Evolutionary conservation across 35 echinoderm and acorn worm species (phyloP), one percentile per base, ranked within the genome.

Genomic region (Apostichopus japonicus): DNA sequence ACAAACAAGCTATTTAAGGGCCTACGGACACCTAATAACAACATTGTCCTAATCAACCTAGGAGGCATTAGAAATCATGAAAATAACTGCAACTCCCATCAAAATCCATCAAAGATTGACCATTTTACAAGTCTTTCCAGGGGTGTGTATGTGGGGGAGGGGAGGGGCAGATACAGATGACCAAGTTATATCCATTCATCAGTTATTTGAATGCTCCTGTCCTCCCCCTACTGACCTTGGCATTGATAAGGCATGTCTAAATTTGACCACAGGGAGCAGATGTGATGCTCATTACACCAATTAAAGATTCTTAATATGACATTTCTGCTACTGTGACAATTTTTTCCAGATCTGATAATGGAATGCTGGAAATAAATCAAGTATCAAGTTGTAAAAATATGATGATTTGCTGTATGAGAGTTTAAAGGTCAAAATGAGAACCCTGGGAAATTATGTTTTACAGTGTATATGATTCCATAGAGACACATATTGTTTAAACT

Each of bases 281-380:
- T 67, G 9, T 67, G 63, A 15, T 67, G 63, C 6, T 67, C 63
- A 10, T 67, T 67, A 67, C 11, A 19, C 63, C 63, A 67, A 67
- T 67, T 67, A 67, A 67, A 67, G 63, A 67, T 19, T 67, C 63
- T 67, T 67, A 67, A 67, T 67, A 67, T 67, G 63, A 67, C 63
- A 67, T 67, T 67, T 67, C 63, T 67, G 11, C 19, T 67, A 67
- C 63, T 67, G 63, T 67, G 19, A 67, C 63, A 67, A 10, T 8
- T 67, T 15, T 67, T 67, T 67, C 63, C 9, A 67, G 63, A 67
- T 67, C 11, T 67, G 63, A 67, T 67, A 19, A 67, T 67, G 63
- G 63, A 67, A 67, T 67, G 63, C 19, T 19, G 19, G 63, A 67
- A 15, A 19, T 67, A 67, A 67, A 17, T 67, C 63, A 67, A 67